Evolutionary conservation across 2,113 vertebrate genomes (phyloP), one percentile per base, ranked within the genome.

Genomic region (Pteruthius melanotis): DNA sequence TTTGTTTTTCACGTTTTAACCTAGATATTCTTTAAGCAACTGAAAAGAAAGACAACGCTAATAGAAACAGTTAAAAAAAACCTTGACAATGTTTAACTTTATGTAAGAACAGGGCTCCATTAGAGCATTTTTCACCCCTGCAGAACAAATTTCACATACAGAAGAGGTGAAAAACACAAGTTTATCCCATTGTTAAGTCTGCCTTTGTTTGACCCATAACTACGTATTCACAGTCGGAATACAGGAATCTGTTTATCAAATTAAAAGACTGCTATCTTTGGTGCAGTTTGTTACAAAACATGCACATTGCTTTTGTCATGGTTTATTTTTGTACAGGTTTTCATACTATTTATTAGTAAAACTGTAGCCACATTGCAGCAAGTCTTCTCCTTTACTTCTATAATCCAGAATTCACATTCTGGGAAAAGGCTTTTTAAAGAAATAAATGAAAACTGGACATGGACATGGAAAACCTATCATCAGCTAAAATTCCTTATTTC

Each of bases 261-360:
- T 57, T 66, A 59, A 61, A 47, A 72, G 47, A 30, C 12, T 14
- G 13, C 4, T 50, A 4, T 18, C 26, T 65, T 47, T 53, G 26
- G 18, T 69, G 56, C 35, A 76, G 44, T 52, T 84, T 28, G 24
- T 23, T 83, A 57, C 7, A 83, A 79, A 72, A 87, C 13, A 75
- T 1, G 35, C 4, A 30, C 9, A 42, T 0, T 35, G 20, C 0
- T 35, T 80, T 71, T 76, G 22, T 27, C 2, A 7, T 6, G 28
- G 40, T 44, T 94, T 70, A 45, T 26, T 84, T 85, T 64, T 74
- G 24, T 33, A 37, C 15, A 40, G 15, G 17, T 71, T 77, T 78
- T 75, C 44, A 47, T 84, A n/a, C 31, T 26, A 17, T 18, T 78
- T 65, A 23, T 40, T 35, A 76, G 27, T 15, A 60, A 82, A 71